Evolutionary conservation across 2,797 vertebrate genomes (phyloP), one percentile per base, ranked within the genome.

Genomic region (Premnoplex brunnescens): DNA sequence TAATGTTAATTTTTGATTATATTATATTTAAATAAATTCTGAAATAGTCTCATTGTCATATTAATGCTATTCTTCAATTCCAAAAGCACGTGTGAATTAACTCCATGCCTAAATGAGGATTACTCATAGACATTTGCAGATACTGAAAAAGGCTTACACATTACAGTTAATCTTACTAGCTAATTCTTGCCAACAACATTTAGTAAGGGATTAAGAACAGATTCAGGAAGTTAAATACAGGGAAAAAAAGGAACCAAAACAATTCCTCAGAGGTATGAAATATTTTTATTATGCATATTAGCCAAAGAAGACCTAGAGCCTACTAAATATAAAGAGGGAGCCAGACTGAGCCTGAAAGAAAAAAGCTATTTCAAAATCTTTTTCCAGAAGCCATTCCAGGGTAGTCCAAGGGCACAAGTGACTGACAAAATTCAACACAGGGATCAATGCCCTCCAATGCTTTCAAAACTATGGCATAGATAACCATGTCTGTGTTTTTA

Each of bases 21-120:
- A 92, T 96, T 96, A 94, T 82, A 92, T 95, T 97, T 94, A 95
- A 97, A 96, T 95, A 93, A 89, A 93, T 96, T 95, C 68, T 91
- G 36, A 94, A 83, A 91, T 93, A 97, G 59, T 71, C 56, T 91
- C 10, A 80, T 94, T 91, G 79, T 95, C 85, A 96, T 97, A 97
- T 85, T 95, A 95, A 96, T 94, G 39, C 72, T 91, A 84, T 96
- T 97, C 88, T 96, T 86, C 79, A 78, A 5, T 96, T 97, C 48
- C n/a, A 88, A 95, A 97, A 96, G 93, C 92, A 91, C 88, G 89
- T 91, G 43, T 67, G 94, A 90, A 96, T 88, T 96, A 97, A 77
- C 96, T 90, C 71, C 75, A 55, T 93, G 92, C 56, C 90, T 96
- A 92, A 96, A 92, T 92, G 85, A 94, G 91, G 78, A 94, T 97